These are phyloP conservation scores for Mamestra brassicae DNA, from an alignment of 2,888 invertebrate species.

Conservation along the genomic window DNA sequence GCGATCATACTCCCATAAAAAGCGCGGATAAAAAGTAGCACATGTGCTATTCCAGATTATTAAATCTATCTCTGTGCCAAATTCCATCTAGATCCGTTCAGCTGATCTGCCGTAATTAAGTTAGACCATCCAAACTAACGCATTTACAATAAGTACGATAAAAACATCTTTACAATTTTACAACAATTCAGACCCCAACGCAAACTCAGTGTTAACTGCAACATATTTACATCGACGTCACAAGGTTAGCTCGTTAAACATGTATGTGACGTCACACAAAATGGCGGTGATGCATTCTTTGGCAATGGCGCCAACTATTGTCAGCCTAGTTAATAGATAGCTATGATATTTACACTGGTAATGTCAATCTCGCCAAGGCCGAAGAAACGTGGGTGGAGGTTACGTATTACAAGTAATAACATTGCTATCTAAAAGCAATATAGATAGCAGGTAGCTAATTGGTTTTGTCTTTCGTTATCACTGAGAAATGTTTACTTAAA, in stretches of 20 bases:
- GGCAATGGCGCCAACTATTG: constrained; percentile 78
- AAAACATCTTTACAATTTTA: background rate
- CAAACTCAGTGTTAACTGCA: constrained; percentile 39
- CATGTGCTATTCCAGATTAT: too few relatives aligned
- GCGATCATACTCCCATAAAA: too few relatives aligned
- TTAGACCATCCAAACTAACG: too few relatives aligned
- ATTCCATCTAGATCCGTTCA: too few relatives aligned
- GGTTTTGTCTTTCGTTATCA: constrained; percentile 35
- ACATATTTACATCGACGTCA: constrained; percentile 52
- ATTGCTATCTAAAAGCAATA: constrained; percentile 45
- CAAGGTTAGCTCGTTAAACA: constrained; percentile 66
- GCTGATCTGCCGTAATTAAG: too few relatives aligned
- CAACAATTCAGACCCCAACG: constrained; percentile 6
- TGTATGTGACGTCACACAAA: constrained; percentile 67
- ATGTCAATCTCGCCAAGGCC: constrained; percentile 60
- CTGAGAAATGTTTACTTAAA: constrained; percentile 17
- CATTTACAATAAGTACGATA: too few relatives aligned
- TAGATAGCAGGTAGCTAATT: constrained; percentile 49
- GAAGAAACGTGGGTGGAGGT: constrained; percentile 43
- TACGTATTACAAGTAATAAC: constrained; percentile 42
- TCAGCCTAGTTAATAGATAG: constrained; percentile 64
- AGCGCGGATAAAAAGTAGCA: too few relatives aligned
- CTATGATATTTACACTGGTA: constrained; percentile 72
- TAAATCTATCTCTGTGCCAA: too few relatives aligned
- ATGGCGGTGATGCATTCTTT: constrained; percentile 77